These are phyloP conservation scores for Stegodyphus mimosarum DNA, from an alignment of 1,140 invertebrate species.

Conservation along the genomic window DNA sequence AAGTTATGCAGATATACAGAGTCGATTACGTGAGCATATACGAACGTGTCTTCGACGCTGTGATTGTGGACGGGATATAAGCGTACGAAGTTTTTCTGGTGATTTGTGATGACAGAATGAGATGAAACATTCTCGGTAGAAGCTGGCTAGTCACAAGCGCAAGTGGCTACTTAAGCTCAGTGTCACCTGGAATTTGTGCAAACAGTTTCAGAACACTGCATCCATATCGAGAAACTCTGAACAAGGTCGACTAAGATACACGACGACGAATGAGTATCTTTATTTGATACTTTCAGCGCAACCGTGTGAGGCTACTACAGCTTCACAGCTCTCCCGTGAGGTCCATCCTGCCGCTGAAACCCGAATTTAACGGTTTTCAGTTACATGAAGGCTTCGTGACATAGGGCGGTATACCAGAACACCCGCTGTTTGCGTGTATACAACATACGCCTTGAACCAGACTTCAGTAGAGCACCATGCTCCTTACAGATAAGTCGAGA, in stretches of 20 bases:
- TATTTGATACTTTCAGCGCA: no score
- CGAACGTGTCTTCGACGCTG: no score
- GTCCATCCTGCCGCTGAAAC: background rate
- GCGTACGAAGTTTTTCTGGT: no score
- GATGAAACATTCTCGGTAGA: background rate
- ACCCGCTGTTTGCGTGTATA: background rate
- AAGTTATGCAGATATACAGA: no score
- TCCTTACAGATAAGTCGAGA: background rate
- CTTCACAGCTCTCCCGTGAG: background rate
- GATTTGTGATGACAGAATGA: background rate
- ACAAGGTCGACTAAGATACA: no score
- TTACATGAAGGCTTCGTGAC: background rate
- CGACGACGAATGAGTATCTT: no score
- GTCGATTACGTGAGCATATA: no score
- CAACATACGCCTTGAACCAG: background rate
- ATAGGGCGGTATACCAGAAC: background rate
- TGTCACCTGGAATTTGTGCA: background rate
- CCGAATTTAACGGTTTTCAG: background rate
- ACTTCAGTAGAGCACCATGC: background rate
- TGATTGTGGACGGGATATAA: no score
- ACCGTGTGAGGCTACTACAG: background rate
- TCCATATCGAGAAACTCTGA: background rate
- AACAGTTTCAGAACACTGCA: background rate
- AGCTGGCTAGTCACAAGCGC: no score
- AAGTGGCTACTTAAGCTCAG: no score